Base-by-base conservation (phyloP, 2,888 invertebrate genomes). In the Drosophila multiciliata region DNA sequence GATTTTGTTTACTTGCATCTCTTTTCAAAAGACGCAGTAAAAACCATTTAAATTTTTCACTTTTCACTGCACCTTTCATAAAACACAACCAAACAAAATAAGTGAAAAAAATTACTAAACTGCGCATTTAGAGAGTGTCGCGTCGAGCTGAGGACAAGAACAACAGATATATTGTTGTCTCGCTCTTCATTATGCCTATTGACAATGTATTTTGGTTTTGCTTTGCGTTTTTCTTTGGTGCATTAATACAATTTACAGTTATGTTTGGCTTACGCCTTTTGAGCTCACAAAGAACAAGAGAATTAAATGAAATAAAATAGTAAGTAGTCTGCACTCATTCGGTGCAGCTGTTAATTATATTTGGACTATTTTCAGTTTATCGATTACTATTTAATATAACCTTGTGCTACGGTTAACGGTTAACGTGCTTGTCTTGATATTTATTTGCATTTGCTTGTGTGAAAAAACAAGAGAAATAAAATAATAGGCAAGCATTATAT, bases 11-110 rank as follows among this genome's bases (percentile, higher is more conserved):
- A 45, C 45, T 23, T 45, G 20, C 45, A 45, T 45, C 4, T 45
- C 45, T 45, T 45, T 45, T 4, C 15, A 45, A 45, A 45, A 45
- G 45, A 45, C 45, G 23, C 45, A 45, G 45, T 15, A 45, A 45
- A 15, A 45, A 23, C 3, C 8, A 45, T 23, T 45, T 45, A 1
- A 45, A 45, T 20, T 20, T 12, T 45, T 20, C 20, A 23, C 20
- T 45, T 23, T 45, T 7, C 4, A 45, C 20, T 15, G 15, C 8
- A 15, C 12, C 15, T 45, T 23, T 15, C 20, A 20, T 8, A 7
- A 45, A 45, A 8, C 15, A 23, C 20, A 15, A 45, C 7, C 12
- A 45, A 2, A n/a, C 4, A 20, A 15, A 23, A 8, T 4, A 23
- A 20, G 3, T 45, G 45, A 45, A 45, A 45, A 23, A 45, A 23